Evolutionary conservation across 1,140 invertebrate species (phyloP).

Genomic region (Anoplolepis gracilipes): DNA sequence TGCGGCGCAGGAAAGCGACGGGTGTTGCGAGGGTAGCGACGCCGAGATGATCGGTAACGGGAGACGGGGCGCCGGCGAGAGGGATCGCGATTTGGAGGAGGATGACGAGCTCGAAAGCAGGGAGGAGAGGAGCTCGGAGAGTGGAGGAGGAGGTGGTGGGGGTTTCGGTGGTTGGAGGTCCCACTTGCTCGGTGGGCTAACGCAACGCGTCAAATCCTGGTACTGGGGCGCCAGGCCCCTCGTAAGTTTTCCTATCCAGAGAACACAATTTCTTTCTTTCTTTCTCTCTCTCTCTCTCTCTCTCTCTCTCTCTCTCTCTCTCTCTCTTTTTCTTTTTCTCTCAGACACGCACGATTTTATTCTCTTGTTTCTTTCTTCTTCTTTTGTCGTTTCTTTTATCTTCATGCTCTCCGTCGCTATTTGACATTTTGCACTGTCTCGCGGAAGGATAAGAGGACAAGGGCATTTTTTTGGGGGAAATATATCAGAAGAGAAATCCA

Average conservation of each 20-base stretch:
- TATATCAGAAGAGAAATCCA: background rate
- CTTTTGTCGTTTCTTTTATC: slow-evolving; percentile 29
- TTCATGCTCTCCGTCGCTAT: slow-evolving; percentile 3
- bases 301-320: background rate
- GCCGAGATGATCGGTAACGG: slow-evolving; percentile 86
- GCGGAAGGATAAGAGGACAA: background rate
- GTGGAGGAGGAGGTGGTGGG: slow-evolving; percentile 88
- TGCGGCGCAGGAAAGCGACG: slow-evolving; percentile 83
- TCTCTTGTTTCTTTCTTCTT: background rate
- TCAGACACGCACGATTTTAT: background rate
- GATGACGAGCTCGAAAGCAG: slow-evolving; percentile 84
- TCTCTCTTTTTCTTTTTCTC: background rate
- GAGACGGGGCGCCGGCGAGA: slow-evolving; percentile 82
- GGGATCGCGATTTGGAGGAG: slow-evolving; percentile 84
- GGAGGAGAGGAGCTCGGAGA: slow-evolving; percentile 84
- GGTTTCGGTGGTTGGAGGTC: slow-evolving; percentile 96
- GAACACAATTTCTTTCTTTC: slow-evolving; percentile 17
- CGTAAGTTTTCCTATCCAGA: slow-evolving; percentile 90
- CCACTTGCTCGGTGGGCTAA: slow-evolving; percentile 94
- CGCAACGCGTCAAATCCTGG: slow-evolving; percentile 97
- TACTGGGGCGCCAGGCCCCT: slow-evolving; percentile 96
- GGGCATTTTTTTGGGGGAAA: background rate
- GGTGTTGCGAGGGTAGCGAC: slow-evolving; percentile 85
- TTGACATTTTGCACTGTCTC: background rate
- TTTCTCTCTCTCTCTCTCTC: slow-evolving; percentile 55